Percentiles rank a stretch among this genome's conserved stretches.
phyloP scores from a whole-genome alignment of 2,888 invertebrate species.

The Tinea trinotella region DNA sequence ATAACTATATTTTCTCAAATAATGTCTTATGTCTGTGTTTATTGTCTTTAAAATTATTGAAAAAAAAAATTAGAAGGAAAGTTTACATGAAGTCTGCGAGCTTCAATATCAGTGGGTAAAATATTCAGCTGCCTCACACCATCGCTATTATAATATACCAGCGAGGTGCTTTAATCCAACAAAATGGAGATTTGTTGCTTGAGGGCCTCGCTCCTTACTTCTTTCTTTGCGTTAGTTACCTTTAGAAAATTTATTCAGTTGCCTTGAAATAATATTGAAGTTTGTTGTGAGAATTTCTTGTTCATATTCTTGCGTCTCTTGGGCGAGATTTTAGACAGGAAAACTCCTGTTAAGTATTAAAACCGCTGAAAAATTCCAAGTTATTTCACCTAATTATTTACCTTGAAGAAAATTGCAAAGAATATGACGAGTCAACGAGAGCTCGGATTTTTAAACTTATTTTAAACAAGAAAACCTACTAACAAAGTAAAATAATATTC shows the following conservation, averaged over 20 bases:
- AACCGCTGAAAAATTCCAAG: not conserved
- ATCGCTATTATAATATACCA: slow-evolving; percentile 42
- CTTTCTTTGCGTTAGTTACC: slow-evolving; percentile 45
- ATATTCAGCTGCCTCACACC: slow-evolving; percentile 38
- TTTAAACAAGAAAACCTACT: not conserved
- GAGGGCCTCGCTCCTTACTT: slow-evolving; percentile 37
- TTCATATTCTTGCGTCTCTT: not conserved
- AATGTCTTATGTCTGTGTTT: too few species aligned
- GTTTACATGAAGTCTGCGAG: not conserved
- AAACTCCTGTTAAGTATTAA: not conserved
- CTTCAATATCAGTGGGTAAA: slow-evolving; percentile 29
- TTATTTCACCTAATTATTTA: not conserved
- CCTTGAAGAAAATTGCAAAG: not conserved
- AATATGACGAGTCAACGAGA: not conserved
- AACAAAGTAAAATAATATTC: not conserved
- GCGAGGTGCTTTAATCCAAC: slow-evolving; percentile 49
- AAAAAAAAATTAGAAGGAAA: too few species aligned
- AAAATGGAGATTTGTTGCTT: slow-evolving; percentile 56
- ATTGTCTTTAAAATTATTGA: too few species aligned
- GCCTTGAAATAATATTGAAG: slow-evolving; percentile 34
- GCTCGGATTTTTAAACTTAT: not conserved
- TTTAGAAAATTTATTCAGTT: slow-evolving; percentile 40
- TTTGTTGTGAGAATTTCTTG: not conserved
- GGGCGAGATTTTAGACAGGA: not conserved
- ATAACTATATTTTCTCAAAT: too few species aligned